Conservation (phyloP, 2,888 invertebrate genomes). For the Catocala fraxini region DNA sequence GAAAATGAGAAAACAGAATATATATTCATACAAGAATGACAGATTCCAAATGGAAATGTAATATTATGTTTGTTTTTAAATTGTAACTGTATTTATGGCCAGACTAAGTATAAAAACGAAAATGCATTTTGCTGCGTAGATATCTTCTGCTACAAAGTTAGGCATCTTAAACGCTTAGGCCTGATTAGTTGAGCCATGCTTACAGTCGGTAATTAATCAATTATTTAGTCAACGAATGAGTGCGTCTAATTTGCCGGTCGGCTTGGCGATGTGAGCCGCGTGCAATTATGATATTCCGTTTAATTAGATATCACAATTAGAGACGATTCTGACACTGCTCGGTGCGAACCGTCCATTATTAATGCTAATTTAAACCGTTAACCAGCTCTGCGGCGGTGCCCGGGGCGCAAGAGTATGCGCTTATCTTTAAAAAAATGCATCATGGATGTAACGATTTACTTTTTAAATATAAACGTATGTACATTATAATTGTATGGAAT, state of each 20-base stretch:
- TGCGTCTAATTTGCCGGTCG: conserved; percentile 66
- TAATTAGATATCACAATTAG: conserved; percentile 77
- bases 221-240: conserved; percentile 57
- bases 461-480: conserved; percentile 9
- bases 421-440: conserved; percentile 44
- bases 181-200: conserved; percentile 55
- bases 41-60: no score
- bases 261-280: conserved; percentile 57
- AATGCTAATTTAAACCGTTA: conserved; percentile 69
- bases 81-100: no score
- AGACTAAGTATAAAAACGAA: no score
- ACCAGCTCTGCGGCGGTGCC: conserved; percentile 21
- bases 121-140: no score
- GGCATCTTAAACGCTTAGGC: conserved; percentile 24
- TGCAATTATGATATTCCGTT: conserved; percentile 70
- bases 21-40: no score
- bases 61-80: no score
- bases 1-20: no score
- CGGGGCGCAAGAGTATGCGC: conserved; percentile 26
- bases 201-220: conserved; percentile 54
- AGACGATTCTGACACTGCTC: conserved; percentile 68
- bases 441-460: conserved; percentile 25
- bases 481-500: conserved; percentile 3
- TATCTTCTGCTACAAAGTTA: neutral
- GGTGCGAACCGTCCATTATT: conserved; percentile 71